Evolutionary conservation across 2,797 vertebrate genomes (phyloP), one percentile per base, ranked within the genome.

Genomic region (Lacerta bilineata): DNA sequence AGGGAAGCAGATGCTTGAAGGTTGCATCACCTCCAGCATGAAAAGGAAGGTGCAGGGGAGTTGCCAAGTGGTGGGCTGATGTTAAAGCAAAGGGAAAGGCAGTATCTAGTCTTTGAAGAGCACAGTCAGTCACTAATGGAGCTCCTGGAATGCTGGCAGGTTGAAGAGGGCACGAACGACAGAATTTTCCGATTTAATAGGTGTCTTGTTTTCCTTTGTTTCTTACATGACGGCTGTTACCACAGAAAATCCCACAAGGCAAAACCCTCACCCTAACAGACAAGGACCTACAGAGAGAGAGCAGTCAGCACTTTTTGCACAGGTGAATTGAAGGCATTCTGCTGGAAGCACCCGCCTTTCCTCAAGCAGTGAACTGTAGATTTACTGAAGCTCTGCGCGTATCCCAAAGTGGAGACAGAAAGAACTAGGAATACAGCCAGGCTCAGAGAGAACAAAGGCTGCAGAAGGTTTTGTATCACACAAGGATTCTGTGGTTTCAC

Each of bases 1-100:
- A 94, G 92, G 91, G 87, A 94, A 93, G 94, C 94, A 97, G 96
- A 96, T 94, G 96, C 96, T 96, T 93, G 93, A 92, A 94, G 91
- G 96, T 95, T 83, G 90, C 90, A 92, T 90, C 90, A 92, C 90
- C 89, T 94, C 92, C 89, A 90, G 89, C n/a, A 3, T 90, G 93
- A 92, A 90, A 92, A 91, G 92, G 93, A 91, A 95, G 93, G 95
- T 92, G 93, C 0, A n/a, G 82, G 85, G 90, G 87, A 91, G 83
- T 87, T 89, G 94, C 82, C 89, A 88, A 93, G 88, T 68, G 69
- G 80, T 93, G 82, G 86, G 39, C 76, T 93, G 92, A 87, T 84
- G 78, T 85, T 81, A 93, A 92, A 91, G 87, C 84, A 59, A 91
- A 88, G 3, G 8, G 41, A 90, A 94, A 93, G 89, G 88, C 86